Evolutionary conservation across 2,113 vertebrate species (phyloP).

Genomic region (Pluvianellus socialis): DNA sequence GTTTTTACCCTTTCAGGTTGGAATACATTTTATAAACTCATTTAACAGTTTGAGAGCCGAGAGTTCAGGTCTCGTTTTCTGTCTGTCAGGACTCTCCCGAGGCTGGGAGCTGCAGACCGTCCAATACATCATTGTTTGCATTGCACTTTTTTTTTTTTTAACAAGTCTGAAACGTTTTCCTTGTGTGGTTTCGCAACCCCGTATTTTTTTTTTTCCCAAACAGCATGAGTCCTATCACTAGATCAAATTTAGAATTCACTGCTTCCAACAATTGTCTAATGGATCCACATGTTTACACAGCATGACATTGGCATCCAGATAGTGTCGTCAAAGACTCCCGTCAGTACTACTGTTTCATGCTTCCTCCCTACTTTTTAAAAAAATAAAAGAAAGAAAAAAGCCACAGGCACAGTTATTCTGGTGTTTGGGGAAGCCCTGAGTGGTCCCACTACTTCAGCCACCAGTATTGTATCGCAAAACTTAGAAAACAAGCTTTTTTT

Average conservation of each 20-base stretch:
- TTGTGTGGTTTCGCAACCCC: background rate
- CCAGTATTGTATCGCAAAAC: background rate
- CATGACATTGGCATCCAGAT: conserved; percentile 11
- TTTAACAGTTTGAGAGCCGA: background rate
- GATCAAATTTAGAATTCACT: conserved; percentile 27
- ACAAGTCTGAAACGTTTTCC: background rate
- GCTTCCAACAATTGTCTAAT: conserved; percentile 43
- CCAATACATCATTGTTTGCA: background rate
- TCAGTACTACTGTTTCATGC: background rate
- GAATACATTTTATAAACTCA: background rate
- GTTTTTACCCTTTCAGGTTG: background rate
- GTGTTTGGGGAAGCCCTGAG: background rate
- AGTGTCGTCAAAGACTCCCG: background rate
- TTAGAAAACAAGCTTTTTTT: background rate
- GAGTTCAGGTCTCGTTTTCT: background rate
- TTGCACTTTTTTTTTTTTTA: background rate
- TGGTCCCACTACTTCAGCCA: background rate
- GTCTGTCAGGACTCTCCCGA: background rate
- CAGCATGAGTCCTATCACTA: conserved; percentile 36
- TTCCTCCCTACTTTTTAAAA: background rate
- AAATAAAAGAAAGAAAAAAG: background rate
- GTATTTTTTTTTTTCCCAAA: background rate
- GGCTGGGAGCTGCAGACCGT: background rate
- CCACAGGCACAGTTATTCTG: background rate
- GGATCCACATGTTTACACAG: conserved; percentile 46